Evolutionary conservation across 2,888 invertebrate genomes (phyloP), one percentile per base, ranked within the genome.

Genomic region (Exephanes ischioxanthus): DNA sequence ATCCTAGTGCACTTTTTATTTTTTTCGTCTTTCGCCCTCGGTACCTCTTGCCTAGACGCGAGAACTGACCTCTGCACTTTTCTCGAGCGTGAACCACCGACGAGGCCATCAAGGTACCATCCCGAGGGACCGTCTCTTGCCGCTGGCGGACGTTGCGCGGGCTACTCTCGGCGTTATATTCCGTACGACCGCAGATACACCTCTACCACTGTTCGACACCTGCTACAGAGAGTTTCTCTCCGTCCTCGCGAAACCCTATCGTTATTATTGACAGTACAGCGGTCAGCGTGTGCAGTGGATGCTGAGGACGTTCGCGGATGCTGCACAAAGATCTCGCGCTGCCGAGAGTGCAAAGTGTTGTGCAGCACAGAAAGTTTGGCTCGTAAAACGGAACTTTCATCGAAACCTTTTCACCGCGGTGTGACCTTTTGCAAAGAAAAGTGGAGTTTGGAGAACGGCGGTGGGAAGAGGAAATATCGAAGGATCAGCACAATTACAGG

Each of bases 51-150:
- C 58, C 48, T 26, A 66, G 70, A 58, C 26, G 33, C 67, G 68
- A 76, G 51, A 80, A 80, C 76, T 83, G 83, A 85, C 83, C 85
- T 77, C 67, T 77, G 71, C 72, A 73, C 83, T 83, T 80, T 83
- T 85, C 37, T 63, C 68, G 58, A 63, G 55, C 48, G 63, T 33
- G 70, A 45, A 78, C 26, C 66, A 53, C 67, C 48, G 51, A 16
- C 48, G 61, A 61, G 61, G 70, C 70, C 53, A 61, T 73, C 76
- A 73, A 63, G 58, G 67, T 78, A 55, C 67, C 22, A 58, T 63
- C 70, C 77, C 58, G 58, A 53, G 76, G 80, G 58, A 82, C 45
- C 45, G 84, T 61, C 76, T 63, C 26, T 68, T 70, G 45, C 37
- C 78, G 76, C 26, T 87, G 63, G 61, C 71, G 77, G 58, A 73